Evolutionary conservation across 2,113 vertebrate genomes (phyloP).

Genomic region (Lipotes vexillifer): DNA sequence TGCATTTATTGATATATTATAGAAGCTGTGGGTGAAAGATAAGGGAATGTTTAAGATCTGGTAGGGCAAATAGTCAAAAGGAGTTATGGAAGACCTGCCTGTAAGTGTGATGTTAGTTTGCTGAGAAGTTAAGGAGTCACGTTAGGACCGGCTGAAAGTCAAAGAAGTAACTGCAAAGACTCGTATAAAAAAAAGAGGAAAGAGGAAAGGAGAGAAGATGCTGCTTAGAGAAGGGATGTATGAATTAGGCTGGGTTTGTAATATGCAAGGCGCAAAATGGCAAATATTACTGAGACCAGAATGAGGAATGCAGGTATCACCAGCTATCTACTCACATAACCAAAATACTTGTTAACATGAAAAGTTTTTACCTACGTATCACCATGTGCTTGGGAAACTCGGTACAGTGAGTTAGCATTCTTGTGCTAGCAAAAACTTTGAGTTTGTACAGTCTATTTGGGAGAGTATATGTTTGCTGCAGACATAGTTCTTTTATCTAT

Average conservation of each 20-base stretch:
- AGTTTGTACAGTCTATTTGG: background rate
- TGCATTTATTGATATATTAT: background rate
- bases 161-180: background rate
- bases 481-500: background rate
- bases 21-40: background rate
- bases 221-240: background rate
- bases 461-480: background rate
- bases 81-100: background rate
- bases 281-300: background rate
- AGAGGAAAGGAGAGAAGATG: background rate
- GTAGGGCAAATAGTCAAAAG: background rate
- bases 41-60: background rate
- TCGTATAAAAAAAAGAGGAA: background rate
- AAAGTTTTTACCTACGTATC: background rate
- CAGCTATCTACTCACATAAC: background rate
- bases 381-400: background rate
- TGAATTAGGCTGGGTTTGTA: background rate
- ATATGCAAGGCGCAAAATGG: background rate
- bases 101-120: background rate
- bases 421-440: background rate
- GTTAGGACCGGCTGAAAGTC: background rate
- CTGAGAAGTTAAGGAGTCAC: background rate
- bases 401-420: background rate
- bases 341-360: background rate
- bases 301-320: background rate